phyloP scores from a whole-genome alignment of 2,888 invertebrate genomes.

The Macrosiphum euphorbiae region DNA sequence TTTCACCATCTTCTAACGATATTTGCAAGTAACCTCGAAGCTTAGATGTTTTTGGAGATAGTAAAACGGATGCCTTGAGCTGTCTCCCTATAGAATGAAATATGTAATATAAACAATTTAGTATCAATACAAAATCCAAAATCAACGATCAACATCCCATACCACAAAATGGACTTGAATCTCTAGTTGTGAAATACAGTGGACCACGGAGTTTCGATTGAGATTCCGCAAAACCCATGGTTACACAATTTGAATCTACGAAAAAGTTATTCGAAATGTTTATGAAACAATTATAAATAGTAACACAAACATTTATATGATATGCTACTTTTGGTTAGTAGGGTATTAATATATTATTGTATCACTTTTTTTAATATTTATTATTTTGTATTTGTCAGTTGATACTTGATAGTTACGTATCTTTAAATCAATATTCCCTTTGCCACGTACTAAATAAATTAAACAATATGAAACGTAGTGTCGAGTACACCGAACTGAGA shows the following conservation, averaged over 20 bases:
- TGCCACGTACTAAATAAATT: slow-evolving; percentile 27
- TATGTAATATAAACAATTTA: slow-evolving; percentile 39
- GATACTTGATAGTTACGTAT: not conserved
- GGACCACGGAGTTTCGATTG: slow-evolving; percentile 72
- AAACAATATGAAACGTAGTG: not conserved
- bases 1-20: slow-evolving; percentile 68
- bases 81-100: slow-evolving; percentile 71
- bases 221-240: slow-evolving; percentile 70
- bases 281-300: not conserved
- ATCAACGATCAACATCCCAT: slow-evolving; percentile 66
- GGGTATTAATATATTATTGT: not conserved
- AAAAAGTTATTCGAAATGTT: not conserved
- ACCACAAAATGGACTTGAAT: slow-evolving; percentile 74
- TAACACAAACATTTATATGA: not conserved
- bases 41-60: slow-evolving; percentile 71
- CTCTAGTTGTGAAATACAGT: slow-evolving; percentile 74
- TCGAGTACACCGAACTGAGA: not conserved
- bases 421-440: not conserved
- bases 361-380: not conserved
- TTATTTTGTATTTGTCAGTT: not conserved
- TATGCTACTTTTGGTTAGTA: not conserved
- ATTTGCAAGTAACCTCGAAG: slow-evolving; percentile 72
- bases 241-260: slow-evolving; percentile 68
- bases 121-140: not conserved
- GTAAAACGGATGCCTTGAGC: slow-evolving; percentile 72